Conservation (phyloP, 1,140 invertebrate genomes). For the Euborellia annulipes region DNA sequence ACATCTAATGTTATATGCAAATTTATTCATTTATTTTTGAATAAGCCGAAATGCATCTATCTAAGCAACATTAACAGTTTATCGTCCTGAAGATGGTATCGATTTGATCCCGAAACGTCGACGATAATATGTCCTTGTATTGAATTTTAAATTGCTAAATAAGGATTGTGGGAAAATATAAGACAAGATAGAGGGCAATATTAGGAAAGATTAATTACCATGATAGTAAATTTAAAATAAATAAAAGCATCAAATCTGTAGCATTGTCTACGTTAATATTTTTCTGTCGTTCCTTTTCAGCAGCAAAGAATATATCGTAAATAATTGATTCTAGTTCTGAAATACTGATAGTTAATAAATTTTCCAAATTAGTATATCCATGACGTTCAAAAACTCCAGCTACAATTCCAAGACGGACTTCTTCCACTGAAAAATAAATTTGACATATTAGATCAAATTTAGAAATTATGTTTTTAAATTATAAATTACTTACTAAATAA, state of each 20-base stretch:
- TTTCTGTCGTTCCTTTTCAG: conserved; percentile 37
- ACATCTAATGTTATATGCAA: no score
- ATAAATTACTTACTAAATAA: conserved; percentile 35
- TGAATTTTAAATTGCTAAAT: no score
- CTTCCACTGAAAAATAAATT: conserved; percentile 35
- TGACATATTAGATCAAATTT: background rate
- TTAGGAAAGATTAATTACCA: conserved; percentile 4
- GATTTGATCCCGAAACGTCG: no score
- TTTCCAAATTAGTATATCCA: conserved; percentile 39
- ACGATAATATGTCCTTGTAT: no score
- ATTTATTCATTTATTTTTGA: no score
- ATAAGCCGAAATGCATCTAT: no score
- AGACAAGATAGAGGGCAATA: conserved; percentile 1
- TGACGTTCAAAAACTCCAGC: conserved; percentile 42
- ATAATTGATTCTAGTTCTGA: conserved; percentile 42
- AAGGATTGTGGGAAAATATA: no score
- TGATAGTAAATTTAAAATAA: conserved; percentile 28
- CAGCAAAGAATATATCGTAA: conserved; percentile 44
- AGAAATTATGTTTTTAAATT: background rate
- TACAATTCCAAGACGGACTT: conserved; percentile 34
- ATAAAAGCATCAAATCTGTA: conserved; percentile 39
- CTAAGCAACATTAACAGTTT: no score
- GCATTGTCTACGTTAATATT: conserved; percentile 36
- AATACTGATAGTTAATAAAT: conserved; percentile 35
- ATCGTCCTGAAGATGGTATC: no score